Evolutionary conservation across 2,113 vertebrate species (phyloP), one percentile per base, ranked within the genome.

Genomic region (Urocynchramus pylzowi): DNA sequence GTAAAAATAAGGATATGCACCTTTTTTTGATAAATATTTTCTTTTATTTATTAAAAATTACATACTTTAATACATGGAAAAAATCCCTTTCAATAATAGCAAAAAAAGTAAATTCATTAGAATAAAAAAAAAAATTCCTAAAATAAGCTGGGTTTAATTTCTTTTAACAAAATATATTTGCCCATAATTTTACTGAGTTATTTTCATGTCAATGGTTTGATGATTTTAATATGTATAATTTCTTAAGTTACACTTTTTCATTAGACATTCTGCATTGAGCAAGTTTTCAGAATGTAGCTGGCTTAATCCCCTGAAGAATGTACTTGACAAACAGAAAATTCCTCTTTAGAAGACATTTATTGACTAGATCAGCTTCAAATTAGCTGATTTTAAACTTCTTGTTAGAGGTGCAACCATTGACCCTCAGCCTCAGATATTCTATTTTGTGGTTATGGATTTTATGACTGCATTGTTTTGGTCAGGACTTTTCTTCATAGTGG

Each of bases 401-500:
- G 5, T 61, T 61, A 77, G 39, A 84, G 3, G 7, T 50, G 19
- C 16, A 39, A 35, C 7, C 19, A 27, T 0, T 87, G 53, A 49
- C 26, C 27, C 37, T 78, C 16, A 5, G 16, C 20, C 13, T 79
- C 13, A 13, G 4, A 4, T 30, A 30, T 52, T 64, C 10, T 79
- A 2, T 69, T 80, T 73, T 60, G 11, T 9, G 9, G 5, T 64
- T 63, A 67, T 31, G 10, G 15, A 19, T 75, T 86, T 89, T 71
- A 54, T 75, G 8, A 11, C 20, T 71, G 12, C 7, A 11, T 9
- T 54, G 20, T 1, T 2, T 35, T 0, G 0, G 8, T 13, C 28
- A 70, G 31, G 6, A 60, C 35, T 69, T 84, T 93, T 76, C 31
- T 56, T 76, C 26, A 19, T 2, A 71, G 31, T 2, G 41, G 8